Base-by-base conservation (phyloP, 2,797 vertebrate genomes). In the Mormyrops boulengeri region DNA sequence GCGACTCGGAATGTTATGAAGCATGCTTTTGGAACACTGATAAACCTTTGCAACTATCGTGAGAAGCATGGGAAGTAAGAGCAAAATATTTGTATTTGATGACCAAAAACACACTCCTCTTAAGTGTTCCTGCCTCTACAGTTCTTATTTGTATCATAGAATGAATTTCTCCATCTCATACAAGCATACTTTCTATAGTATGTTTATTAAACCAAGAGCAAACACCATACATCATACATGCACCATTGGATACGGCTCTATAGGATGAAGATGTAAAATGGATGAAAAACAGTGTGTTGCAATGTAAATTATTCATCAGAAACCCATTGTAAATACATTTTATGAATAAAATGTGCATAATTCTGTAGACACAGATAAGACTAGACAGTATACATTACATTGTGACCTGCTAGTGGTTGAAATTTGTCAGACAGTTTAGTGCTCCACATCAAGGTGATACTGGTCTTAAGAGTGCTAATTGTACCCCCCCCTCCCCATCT, bases 351-450 rank as follows among this genome's bases (percentile, higher is more conserved):
- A 69, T 69, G 4, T 77, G 17, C 30, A 77, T 88, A 26, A 8
- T 88, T 50, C 66, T 77, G 50, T 47, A 38, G 47, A 88, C 30
- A 88, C 44, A 50, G 14, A 77, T 77, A 49, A 88, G 88, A 14
- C 11, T 88, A 30, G 7, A 52, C 30, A 55, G 85, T 12, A 11
- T 11, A 12, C 62, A 49, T 38, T n/a, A 14, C 5, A 5, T 12
- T 73, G 88, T 38, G 22, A 34, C 41, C 62, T 22, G 30, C 3
- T 30, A 47, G 69, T 73, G 47, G 11, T 4, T 30, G 60, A 7
- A 88, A 73, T 66, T 30, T 22, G 26, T 73, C 88, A n/a, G 49
- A 69, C n/a, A 52, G 66, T 30, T 41, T 53, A 69, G 22, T 30
- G 47, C 22, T 50, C 22, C 30, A 38, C 6, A 53, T 34, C 22